These are phyloP conservation scores for Glossosoma conforme DNA, from an alignment of 1,140 invertebrate genomes.

Conservation along the genomic window DNA sequence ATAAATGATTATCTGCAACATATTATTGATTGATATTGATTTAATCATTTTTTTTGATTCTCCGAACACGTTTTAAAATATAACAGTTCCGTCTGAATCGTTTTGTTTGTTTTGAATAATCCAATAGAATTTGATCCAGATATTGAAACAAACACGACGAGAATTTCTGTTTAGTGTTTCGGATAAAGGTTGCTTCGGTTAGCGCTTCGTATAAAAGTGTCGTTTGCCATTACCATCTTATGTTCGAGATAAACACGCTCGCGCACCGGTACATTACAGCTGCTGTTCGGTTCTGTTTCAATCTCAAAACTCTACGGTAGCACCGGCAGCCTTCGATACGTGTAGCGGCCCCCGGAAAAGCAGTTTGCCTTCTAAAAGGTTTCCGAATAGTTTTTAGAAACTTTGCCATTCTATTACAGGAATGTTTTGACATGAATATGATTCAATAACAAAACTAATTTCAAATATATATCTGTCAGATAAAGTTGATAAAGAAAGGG, in stretches of 20 bases:
- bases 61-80: not conserved
- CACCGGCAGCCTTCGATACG: conserved; percentile 2
- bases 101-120: no score
- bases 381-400: conserved; percentile 20
- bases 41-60: no score
- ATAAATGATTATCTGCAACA: no score
- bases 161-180: no score
- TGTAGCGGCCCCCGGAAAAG: conserved; percentile 17
- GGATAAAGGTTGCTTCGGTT: no score
- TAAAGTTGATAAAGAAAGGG: conserved; percentile 23
- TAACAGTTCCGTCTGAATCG: no score
- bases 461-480: conserved; percentile 25
- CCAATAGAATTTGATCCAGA: no score
- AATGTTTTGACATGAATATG: conserved; percentile 27
- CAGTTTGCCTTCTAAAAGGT: conserved; percentile 18
- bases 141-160: no score
- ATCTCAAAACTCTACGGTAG: conserved; percentile 16
- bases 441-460: conserved; percentile 30
- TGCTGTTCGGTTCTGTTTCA: conserved; percentile 17
- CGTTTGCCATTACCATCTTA: conserved; percentile 19
- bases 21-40: no score
- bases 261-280: conserved; percentile 11
- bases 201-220: conserved; percentile 8
- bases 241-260: conserved; percentile 17
- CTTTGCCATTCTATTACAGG: conserved; percentile 14